These are phyloP conservation scores for Polyploca ridens DNA, from an alignment of 2,888 invertebrate species.

Conservation along the genomic window DNA sequence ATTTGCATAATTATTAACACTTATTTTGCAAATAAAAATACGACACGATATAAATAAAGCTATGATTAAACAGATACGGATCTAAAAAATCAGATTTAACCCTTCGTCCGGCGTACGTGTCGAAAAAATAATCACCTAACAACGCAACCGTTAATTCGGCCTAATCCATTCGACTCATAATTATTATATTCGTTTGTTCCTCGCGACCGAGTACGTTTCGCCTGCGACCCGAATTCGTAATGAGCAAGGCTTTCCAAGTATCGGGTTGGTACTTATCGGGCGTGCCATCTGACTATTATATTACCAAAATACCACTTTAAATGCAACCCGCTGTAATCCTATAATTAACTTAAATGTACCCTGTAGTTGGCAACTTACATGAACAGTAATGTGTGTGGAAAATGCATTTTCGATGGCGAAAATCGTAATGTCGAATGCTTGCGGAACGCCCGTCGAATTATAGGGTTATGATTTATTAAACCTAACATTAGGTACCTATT, in stretches of 20 bases:
- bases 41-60: conserved; percentile 7
- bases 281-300: conserved; percentile 84
- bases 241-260: conserved; percentile 79
- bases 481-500: conserved; percentile 19
- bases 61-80: conserved; percentile 29
- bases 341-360: conserved; percentile 82
- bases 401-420: conserved; percentile 79
- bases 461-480: conserved; percentile 65
- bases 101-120: conserved; percentile 43
- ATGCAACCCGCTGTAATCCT: conserved; percentile 77
- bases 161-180: conserved; percentile 77
- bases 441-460: conserved; percentile 70
- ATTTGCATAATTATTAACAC: conserved; percentile 8
- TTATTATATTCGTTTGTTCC: conserved; percentile 82
- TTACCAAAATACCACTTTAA: conserved; percentile 83
- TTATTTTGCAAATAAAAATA: not conserved
- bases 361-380: conserved; percentile 59
- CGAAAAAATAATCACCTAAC: conserved; percentile 51
- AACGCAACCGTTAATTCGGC: conserved; percentile 66
- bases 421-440: conserved; percentile 60
- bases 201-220: conserved; percentile 65
- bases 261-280: conserved; percentile 75
- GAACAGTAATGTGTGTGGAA: conserved; percentile 70
- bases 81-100: conserved; percentile 40
- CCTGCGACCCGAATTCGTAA: conserved; percentile 79